phyloP scores from a whole-genome alignment of 1,140 invertebrate genomes.

The Neodiprion virginianus region DNA sequence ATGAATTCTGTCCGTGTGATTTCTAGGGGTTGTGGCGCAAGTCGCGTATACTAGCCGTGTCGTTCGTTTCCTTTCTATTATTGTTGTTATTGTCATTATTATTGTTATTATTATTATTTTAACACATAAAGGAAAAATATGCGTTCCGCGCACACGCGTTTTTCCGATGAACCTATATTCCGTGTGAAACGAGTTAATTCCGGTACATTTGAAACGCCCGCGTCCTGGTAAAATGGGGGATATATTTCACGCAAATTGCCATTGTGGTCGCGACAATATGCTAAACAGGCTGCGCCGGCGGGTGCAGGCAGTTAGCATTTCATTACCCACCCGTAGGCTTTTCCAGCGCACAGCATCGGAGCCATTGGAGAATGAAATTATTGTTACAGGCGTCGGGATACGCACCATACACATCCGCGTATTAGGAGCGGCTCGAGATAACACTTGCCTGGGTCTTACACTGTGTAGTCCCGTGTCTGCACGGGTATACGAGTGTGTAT shows the following conservation, averaged over 20 bases:
- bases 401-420: too few species aligned
- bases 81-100: too few species aligned
- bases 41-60: too few species aligned
- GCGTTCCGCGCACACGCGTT: background rate
- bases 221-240: background rate
- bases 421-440: background rate
- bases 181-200: background rate
- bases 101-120: too few species aligned
- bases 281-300: background rate
- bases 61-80: too few species aligned
- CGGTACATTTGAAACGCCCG: background rate
- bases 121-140: too few species aligned
- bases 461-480: too few species aligned
- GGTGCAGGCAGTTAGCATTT: slow-evolving; percentile 2
- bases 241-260: slow-evolving; percentile 5
- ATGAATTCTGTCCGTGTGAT: too few species aligned
- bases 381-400: background rate
- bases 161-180: background rate
- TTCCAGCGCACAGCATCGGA: background rate
- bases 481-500: too few species aligned
- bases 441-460: background rate
- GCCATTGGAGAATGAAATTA: slow-evolving; percentile 4
- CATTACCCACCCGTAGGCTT: background rate
- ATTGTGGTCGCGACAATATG: slow-evolving; percentile 7
- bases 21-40: too few species aligned